Percentiles rank a stretch among this genome's conserved stretches.
Conservation (phyloP, 1,140 invertebrate genomes). For the Brachionus calyciflorus region DNA sequence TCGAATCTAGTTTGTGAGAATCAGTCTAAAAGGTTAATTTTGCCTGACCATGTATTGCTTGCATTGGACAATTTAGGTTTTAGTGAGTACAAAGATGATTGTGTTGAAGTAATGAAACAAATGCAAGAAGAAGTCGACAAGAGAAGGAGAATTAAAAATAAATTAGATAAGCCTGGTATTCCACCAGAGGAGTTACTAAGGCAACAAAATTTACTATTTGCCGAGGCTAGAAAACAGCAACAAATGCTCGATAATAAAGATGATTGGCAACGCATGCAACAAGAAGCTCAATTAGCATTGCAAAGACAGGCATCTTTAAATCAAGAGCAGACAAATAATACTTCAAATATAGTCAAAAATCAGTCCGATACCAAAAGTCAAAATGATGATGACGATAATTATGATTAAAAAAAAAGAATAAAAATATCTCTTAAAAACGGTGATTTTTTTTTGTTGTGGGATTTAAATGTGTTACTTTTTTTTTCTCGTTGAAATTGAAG, state of each 20-base stretch:
- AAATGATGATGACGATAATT: conserved; percentile 39
- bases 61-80: conserved; percentile 89
- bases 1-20: conserved; percentile 28
- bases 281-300: conserved; percentile 9
- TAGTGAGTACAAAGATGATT: conserved; percentile 84
- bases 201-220: conserved; percentile 34
- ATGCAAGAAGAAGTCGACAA: conserved; percentile 36
- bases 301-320: conserved; percentile 2
- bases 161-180: conserved; percentile 11
- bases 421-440: no score
- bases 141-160: neutral
- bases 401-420: neutral
- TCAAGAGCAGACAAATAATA: neutral
- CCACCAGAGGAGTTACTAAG: conserved; percentile 23
- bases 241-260: conserved; percentile 20
- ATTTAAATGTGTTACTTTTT: no score
- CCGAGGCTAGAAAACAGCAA: conserved; percentile 21
- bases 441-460: neutral
- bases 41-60: conserved; percentile 56
- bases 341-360: neutral
- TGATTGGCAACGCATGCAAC: conserved; percentile 16
- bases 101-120: conserved; percentile 69
- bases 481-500: no score
- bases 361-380: neutral
- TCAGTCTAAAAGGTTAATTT: conserved; percentile 34